phyloP scores from a whole-genome alignment of 2,888 invertebrate genomes.

The Noctua janthe region DNA sequence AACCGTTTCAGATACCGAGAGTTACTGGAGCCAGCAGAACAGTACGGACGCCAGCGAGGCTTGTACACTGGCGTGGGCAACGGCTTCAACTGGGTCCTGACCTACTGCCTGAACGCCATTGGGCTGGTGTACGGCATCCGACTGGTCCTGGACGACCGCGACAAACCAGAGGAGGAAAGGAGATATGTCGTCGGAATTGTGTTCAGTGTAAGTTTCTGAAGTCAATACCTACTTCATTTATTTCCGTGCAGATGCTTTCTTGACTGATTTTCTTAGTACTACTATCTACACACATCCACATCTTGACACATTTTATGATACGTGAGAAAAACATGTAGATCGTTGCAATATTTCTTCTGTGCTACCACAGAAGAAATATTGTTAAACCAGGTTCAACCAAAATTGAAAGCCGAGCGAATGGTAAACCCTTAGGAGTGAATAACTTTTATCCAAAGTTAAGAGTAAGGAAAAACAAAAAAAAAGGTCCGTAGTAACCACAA shows the following conservation, averaged over 20 bases:
- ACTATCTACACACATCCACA: too few species aligned
- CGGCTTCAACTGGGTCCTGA: constrained; percentile 94
- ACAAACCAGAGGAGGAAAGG: constrained; percentile 89
- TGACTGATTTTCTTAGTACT: not conserved
- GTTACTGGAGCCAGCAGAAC: constrained; percentile 91
- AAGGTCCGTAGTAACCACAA: too few species aligned
- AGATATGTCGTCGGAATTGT: constrained; percentile 92
- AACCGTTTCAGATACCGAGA: constrained; percentile 84
- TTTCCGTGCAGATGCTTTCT: not conserved
- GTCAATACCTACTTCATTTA: not conserved
- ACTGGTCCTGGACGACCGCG: constrained; percentile 91
- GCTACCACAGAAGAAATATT: too few species aligned
- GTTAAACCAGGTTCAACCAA: not conserved
- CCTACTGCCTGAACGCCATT: constrained; percentile 93
- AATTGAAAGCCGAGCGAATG: not conserved
- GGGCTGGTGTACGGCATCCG: constrained; percentile 94
- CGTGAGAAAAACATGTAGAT: not conserved
- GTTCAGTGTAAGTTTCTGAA: constrained; percentile 89
- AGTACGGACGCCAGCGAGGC: constrained; percentile 91
- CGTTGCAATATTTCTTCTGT: not conserved
- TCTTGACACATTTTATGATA: too few species aligned
- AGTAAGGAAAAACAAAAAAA: too few species aligned
- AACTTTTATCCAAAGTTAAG: too few species aligned
- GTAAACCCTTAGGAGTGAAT: not conserved
- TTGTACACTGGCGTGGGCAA: constrained; percentile 93